Base-by-base conservation (phyloP, 2,113 vertebrate species). In the Peromyscus polionotus region DNA sequence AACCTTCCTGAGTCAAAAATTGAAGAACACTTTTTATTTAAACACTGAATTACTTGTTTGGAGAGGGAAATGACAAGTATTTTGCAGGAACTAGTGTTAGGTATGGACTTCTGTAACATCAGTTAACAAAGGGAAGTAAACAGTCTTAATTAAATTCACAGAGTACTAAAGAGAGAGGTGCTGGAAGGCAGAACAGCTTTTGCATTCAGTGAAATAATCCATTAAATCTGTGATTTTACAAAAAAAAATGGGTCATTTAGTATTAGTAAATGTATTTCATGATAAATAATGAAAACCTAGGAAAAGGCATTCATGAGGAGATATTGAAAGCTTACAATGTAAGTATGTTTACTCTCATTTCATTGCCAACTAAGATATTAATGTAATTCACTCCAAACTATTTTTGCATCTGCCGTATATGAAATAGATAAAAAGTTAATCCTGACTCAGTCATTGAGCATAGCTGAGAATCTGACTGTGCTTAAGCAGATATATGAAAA, bases 81-180 rank as follows among this genome's bases (percentile, higher is more conserved):
- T 85, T 83, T 63, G 4, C 84, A 94, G 75, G 57, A 97, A 86
- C 33, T 96, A 61, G 10, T 96, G 20, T 87, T 94, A 92, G 57
- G 17, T 91, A 65, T 90, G 65, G 28, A 91, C 42, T 94, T 97
- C 90, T 54, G 51, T 85, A 95, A 87, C 45, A 88, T 83, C 87
- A 95, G 42, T 86, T 88, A 93, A 86, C 77, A 86, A 94, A 95
- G 63, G 75, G 90, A 94, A 97, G 80, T 96, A 95, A 97, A 97
- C 73, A 94, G 61, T 93, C 93, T 94, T 97, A 96, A 96, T 94
- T 97, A 96, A 97, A 96, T 97, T 96, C 83, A 93, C 65, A 96
- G 81, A 86, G 77, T 95, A 83, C 70, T 94, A 88, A 97, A 94
- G 31, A 70, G 22, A 79, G 33, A 92, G 39, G 48, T 96, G 28